Evolutionary conservation across 2,888 invertebrate genomes (phyloP).

Genomic region (Gibbula magus): DNA sequence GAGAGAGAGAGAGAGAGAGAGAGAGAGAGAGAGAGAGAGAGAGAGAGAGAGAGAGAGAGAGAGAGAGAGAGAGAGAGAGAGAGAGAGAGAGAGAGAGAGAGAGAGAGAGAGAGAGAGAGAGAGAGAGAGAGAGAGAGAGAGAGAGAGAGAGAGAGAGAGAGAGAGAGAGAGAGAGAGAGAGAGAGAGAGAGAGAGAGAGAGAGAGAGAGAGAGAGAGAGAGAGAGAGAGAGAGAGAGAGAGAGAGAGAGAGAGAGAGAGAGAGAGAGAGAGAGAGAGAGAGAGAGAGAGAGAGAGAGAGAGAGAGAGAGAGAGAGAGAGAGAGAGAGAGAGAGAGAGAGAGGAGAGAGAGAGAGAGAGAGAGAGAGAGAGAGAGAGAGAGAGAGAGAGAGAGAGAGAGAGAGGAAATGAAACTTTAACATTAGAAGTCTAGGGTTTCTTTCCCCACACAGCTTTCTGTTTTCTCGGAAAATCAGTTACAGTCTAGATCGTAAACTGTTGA

Average conservation of each 20-base stretch:
- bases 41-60: too few species aligned
- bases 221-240: neutral
- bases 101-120: conserved; percentile 6
- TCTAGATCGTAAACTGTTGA: too few species aligned
- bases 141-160: neutral
- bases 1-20: too few species aligned
- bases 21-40: too few species aligned
- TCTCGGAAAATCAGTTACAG: too few species aligned
- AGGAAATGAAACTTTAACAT: neutral
- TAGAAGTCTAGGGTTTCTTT: too few species aligned
- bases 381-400: conserved; percentile 10
- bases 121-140: conserved; percentile 6
- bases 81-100: too few species aligned
- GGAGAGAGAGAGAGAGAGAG: neutral
- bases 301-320: neutral
- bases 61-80: too few species aligned
- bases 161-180: neutral
- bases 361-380: conserved; percentile 20
- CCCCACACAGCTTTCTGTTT: too few species aligned
- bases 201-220: neutral
- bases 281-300: neutral
- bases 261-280: neutral
- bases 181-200: neutral
- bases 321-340: conserved; percentile 3
- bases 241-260: neutral